Conservation (phyloP, 2,797 vertebrate genomes). For the Lateolabrax maculatus region DNA sequence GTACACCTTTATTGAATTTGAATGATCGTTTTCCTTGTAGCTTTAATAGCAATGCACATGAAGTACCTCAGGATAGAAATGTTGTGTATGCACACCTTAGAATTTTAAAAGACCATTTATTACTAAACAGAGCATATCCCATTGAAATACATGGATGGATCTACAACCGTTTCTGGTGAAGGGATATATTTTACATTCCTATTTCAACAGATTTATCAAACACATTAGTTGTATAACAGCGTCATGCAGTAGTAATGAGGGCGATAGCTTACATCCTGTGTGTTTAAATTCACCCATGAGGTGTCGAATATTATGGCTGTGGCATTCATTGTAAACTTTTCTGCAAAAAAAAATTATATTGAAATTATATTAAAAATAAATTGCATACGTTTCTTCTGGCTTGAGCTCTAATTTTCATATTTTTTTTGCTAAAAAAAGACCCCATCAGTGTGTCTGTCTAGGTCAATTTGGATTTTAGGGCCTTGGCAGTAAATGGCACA, state of each 20-base stretch:
- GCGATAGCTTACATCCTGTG: conserved; percentile 12
- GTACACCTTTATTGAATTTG: not conserved
- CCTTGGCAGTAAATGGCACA: conserved; percentile 67
- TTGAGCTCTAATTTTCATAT: conserved; percentile 65
- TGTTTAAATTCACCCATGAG: conserved; percentile 2
- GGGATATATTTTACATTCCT: conserved; percentile 21
- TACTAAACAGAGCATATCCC: not conserved
- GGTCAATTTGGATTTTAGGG: conserved; percentile 73
- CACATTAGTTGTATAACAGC: conserved; percentile 15
- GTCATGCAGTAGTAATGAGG: conserved; percentile 42
- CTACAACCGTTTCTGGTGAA: not conserved
- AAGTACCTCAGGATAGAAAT: not conserved
- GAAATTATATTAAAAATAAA: too few relatives aligned
- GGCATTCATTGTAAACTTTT: conserved; percentile 51
- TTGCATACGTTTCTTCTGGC: conserved; percentile 30
- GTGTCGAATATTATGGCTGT: conserved; percentile 12
- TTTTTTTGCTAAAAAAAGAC: conserved; percentile 53
- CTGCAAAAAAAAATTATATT: conserved; percentile 37
- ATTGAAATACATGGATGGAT: conserved; percentile 6
- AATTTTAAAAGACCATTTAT: conserved; percentile 1
- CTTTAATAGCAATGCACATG: conserved; percentile 2
- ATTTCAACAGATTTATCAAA: conserved; percentile 40
- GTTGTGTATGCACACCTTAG: not conserved
- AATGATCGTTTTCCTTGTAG: not conserved
- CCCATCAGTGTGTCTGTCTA: conserved; percentile 62